Base-by-base conservation (phyloP, 1,140 invertebrate species). In the Hypothenemus hampei region DNA sequence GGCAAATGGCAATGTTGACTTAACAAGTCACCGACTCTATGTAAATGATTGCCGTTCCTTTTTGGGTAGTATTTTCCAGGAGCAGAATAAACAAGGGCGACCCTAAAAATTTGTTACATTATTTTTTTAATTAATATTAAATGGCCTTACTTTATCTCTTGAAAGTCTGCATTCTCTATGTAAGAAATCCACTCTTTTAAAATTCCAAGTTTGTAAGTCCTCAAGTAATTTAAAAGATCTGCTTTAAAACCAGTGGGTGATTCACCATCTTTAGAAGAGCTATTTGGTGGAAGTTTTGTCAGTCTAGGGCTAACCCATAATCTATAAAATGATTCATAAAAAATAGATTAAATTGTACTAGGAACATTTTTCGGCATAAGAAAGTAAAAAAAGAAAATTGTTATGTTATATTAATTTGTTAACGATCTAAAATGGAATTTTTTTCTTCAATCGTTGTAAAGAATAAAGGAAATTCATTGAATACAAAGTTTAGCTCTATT, bases 271-370 rank as follows among this genome's bases (percentile, higher is more conserved):
- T 65, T 72, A 62, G 81, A 78, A 0, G 77, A 68, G 3, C 69
- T 72, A 13, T 75, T 67, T 22, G 59, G 57, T 0, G 77, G 71
- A 31, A 91, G 63, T 18, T 69, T 70, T 0, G 85, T 82, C 66
- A 92, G 85, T 16, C 78, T 69, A 1, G 90, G 90, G 68, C 90
- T 93, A 6, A 97, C 79, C 93, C 93, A 97, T 33, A 91, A 72
- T 0, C 84, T 86, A 62, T 7, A 58, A 50, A 49, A 44, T 21
- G 48, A 37, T 21, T 19, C 11, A 5, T 8, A 31, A 33, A 5
- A 45, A 3, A 43, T 29, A 26, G 1, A 50, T 18, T 20, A 22
- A 21, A n/a, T n/a, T n/a, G n/a, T n/a, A n/a, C n/a, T n/a, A n/a
- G n/a, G n/a, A n/a, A n/a, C n/a, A n/a, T n/a, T n/a, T n/a, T n/a